These are phyloP conservation scores for Drosophila longiperda DNA, from an alignment of 2,888 invertebrate species.

Conservation along the genomic window DNA sequence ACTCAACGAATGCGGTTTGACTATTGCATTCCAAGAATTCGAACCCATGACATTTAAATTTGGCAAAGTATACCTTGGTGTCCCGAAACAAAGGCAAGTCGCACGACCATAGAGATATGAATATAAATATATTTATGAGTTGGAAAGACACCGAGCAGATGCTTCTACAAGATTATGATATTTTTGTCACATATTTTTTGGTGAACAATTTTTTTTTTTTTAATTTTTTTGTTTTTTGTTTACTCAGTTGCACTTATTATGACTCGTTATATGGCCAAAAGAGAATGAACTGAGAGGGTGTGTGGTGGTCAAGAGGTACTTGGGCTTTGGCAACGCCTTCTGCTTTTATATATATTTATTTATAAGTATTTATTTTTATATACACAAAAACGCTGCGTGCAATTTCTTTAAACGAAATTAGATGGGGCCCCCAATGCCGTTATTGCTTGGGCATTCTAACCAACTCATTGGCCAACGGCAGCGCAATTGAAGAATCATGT, in stretches of 20 bases:
- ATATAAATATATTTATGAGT: slow-evolving; percentile 8
- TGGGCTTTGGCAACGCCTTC: slow-evolving; percentile 49
- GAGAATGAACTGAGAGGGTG: slow-evolving; percentile 1
- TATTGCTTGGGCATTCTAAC: slow-evolving; percentile 34
- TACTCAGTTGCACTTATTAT: slow-evolving; percentile 63
- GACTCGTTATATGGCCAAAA: slow-evolving; percentile 39
- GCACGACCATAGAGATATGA: slow-evolving; percentile 41
- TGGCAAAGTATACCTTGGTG: not conserved
- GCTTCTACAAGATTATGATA: slow-evolving; percentile 22
- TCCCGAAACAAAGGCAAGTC: slow-evolving; percentile 38
- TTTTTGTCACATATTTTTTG: slow-evolving; percentile 5
- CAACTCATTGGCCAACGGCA: slow-evolving; percentile 44
- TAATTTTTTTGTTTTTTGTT: slow-evolving; percentile 19
- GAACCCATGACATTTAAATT: slow-evolving; percentile 22
- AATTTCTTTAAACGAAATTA: slow-evolving; percentile 70
- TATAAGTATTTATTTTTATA: slow-evolving; percentile 68
- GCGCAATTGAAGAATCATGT: slow-evolving; percentile 57
- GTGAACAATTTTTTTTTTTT: not conserved
- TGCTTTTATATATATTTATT: slow-evolving; percentile 52
- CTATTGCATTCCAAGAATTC: slow-evolving; percentile 32
- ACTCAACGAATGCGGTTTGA: slow-evolving; percentile 1
- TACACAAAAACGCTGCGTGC: slow-evolving; percentile 60
- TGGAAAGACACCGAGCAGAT: slow-evolving; percentile 20
- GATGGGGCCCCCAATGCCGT: slow-evolving; percentile 60
- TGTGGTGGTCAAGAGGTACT: not conserved